A percentile compares a stretch with the other conserved stretches of the same genome.
phyloP scores from a whole-genome alignment of 2,888 invertebrate species.

The Selenia dentaria region DNA sequence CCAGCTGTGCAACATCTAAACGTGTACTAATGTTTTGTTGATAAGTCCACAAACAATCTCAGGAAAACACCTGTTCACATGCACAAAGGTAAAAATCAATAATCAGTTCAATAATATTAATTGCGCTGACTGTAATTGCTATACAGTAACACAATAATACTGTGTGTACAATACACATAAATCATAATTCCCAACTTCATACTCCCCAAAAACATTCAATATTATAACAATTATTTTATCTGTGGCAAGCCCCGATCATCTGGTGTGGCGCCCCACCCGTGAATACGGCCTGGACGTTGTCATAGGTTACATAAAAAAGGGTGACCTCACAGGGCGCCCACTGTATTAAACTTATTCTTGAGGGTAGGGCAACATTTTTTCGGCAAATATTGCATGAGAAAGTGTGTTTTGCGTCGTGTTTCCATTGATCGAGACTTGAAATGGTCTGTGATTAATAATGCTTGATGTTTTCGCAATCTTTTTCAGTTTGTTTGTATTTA shows the following conservation, averaged over 20 bases:
- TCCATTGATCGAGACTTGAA: constrained; percentile 4
- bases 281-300: constrained; percentile 1
- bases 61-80: constrained; percentile 21
- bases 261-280: constrained; percentile 16
- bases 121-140: too few species aligned
- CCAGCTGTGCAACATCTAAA: too few species aligned
- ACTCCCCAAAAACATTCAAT: too few species aligned
- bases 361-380: constrained; percentile 2
- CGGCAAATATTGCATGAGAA: not conserved
- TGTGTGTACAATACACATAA: too few species aligned
- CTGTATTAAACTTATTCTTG: constrained; percentile 1
- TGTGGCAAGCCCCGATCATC: constrained; percentile 9
- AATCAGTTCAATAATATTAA: not conserved
- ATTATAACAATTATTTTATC: not conserved
- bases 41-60: too few species aligned
- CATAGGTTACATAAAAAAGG: constrained; percentile 11
- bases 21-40: too few species aligned
- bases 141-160: too few species aligned
- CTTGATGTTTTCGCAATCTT: not conserved
- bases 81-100: constrained; percentile 12
- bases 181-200: too few species aligned
- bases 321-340: constrained; percentile 13
- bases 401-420: not conserved
- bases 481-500: not conserved
- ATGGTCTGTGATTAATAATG: constrained; percentile 6